These are phyloP conservation scores for Bombylius major DNA, from an alignment of 2,888 invertebrate species.

Conservation along the genomic window DNA sequence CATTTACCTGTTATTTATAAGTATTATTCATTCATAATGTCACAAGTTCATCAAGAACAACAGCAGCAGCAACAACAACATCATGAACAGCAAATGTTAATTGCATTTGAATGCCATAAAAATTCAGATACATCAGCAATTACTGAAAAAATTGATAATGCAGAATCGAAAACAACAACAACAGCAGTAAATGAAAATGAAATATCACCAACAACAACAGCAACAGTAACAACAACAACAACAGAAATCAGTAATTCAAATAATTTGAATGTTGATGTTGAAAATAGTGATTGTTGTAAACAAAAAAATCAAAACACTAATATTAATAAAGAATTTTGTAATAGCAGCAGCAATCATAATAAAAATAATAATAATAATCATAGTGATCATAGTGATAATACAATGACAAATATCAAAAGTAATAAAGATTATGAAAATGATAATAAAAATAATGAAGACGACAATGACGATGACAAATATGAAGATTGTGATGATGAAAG, in stretches of 20 bases:
- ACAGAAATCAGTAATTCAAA: too few species aligned
- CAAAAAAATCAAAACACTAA: background rate
- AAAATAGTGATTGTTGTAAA: too few species aligned
- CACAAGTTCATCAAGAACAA: background rate
- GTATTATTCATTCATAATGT: background rate
- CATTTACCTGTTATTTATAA: too few species aligned
- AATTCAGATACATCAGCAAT: background rate
- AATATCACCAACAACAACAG: too few species aligned
- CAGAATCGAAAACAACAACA: too few species aligned
- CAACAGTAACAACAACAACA: too few species aligned
- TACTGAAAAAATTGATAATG: background rate
- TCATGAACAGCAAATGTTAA: background rate
- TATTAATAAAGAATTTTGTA: background rate
- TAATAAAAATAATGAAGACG: background rate
- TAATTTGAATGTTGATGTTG: too few species aligned
- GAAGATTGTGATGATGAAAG: conserved; percentile 10
- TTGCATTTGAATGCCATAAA: too few species aligned
- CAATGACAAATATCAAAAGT: background rate
- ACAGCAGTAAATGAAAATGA: too few species aligned
- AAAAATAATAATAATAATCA: background rate
- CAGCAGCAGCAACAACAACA: background rate
- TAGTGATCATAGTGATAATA: too few species aligned
- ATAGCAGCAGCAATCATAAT: background rate
- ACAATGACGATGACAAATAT: background rate
- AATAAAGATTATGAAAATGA: background rate